phyloP scores from a whole-genome alignment of 2,888 invertebrate species.

The Noctua janthe region DNA sequence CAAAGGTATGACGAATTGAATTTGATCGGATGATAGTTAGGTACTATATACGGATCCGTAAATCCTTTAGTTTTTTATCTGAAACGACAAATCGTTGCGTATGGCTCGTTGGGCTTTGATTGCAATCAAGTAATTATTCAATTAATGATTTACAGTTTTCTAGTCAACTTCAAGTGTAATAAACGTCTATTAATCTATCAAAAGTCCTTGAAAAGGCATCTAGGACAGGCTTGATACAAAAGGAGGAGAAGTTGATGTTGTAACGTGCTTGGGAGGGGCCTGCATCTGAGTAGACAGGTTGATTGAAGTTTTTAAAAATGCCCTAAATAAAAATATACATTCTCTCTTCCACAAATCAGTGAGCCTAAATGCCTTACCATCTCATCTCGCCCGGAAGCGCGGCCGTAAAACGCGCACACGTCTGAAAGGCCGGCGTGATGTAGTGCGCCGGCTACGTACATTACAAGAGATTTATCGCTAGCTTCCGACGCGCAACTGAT shows the following conservation, averaged over 20 bases:
- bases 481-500: slow-evolving; percentile 61
- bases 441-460: slow-evolving; percentile 48
- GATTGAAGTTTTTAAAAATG: neutral
- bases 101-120: too few relatives aligned
- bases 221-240: neutral
- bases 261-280: neutral
- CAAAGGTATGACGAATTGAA: neutral
- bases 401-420: slow-evolving; percentile 50
- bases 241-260: neutral
- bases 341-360: slow-evolving; percentile 28
- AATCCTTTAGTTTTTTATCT: neutral
- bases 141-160: neutral
- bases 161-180: neutral
- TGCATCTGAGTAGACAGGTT: neutral
- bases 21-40: neutral
- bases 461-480: slow-evolving; percentile 63
- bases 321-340: neutral
- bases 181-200: too few relatives aligned
- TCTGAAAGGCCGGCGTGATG: slow-evolving; percentile 52
- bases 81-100: neutral
- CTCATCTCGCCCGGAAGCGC: slow-evolving; percentile 50
- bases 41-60: neutral
- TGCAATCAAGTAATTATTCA: neutral
- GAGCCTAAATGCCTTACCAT: slow-evolving; percentile 46
- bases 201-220: neutral